Evolutionary conservation across 2,113 vertebrate species (phyloP).

Genomic region (Chaetops frenatus): DNA sequence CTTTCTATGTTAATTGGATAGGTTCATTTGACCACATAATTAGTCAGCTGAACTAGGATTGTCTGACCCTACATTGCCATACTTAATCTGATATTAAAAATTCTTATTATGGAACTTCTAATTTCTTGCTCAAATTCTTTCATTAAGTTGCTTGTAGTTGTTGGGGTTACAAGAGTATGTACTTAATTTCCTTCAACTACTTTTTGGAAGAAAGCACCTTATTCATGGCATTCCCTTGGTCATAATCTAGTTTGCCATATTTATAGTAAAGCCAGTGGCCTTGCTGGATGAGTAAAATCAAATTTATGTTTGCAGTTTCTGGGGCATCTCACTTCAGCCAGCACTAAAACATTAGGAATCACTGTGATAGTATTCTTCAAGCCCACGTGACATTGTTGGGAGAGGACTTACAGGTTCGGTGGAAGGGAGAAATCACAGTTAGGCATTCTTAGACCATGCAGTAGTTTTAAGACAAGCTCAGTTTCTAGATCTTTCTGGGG

Average conservation of each 20-base stretch:
- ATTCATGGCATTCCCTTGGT: background rate
- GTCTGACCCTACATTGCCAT: background rate
- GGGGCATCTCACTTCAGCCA: background rate
- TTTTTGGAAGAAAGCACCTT: background rate
- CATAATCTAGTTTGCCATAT: background rate
- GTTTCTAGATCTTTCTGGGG: background rate
- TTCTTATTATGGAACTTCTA: background rate
- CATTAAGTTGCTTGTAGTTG: background rate
- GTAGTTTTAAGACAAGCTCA: background rate
- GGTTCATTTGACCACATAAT: background rate
- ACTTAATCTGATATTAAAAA: background rate
- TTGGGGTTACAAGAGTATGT: background rate
- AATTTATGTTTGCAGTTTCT: background rate
- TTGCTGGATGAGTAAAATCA: background rate
- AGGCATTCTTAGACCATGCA: background rate
- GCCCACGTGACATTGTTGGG: background rate
- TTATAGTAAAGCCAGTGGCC: background rate
- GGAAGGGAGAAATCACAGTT: background rate
- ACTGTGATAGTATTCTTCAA: background rate
- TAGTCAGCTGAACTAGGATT: background rate
- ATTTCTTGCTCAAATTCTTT: background rate
- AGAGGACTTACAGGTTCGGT: background rate
- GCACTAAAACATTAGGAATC: background rate
- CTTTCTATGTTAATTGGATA: background rate
- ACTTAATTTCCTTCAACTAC: background rate